phyloP scores from a whole-genome alignment of 2,888 invertebrate species.

The Tenthredo distinguenda region DNA sequence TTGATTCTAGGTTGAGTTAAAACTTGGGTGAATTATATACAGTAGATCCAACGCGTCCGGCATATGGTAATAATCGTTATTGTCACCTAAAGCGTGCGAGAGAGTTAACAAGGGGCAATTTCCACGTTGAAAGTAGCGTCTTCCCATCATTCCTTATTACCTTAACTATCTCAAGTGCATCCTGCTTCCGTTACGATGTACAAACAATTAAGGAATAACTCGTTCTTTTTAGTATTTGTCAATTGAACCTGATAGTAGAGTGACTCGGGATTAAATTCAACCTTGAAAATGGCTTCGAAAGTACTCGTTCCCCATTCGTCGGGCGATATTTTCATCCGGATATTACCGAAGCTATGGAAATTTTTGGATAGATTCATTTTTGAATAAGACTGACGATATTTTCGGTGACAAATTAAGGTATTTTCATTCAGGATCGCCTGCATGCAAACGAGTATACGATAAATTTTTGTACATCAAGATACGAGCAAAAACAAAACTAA shows the following conservation, averaged over 20 bases:
- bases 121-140: slow-evolving; percentile 28
- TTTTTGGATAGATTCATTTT: not conserved
- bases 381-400: not conserved
- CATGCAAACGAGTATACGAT: not conserved
- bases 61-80: slow-evolving; percentile 33
- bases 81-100: slow-evolving; percentile 44
- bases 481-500: not conserved
- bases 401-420: not conserved
- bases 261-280: not conserved
- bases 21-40: not conserved
- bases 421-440: not conserved
- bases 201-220: not conserved
- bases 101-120: slow-evolving; percentile 43
- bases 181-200: slow-evolving; percentile 49
- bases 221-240: slow-evolving; percentile 3
- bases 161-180: slow-evolving; percentile 66
- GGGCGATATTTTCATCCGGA: not conserved
- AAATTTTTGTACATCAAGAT: not conserved
- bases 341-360: not conserved
- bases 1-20: not conserved
- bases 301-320: not conserved
- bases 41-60: not conserved
- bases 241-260: not conserved
- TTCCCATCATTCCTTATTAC: slow-evolving; percentile 60
- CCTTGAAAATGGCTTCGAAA: not conserved